These are phyloP conservation scores for Drosophila algonquin DNA, from an alignment of 2,888 invertebrate genomes.

Conservation along the genomic window DNA sequence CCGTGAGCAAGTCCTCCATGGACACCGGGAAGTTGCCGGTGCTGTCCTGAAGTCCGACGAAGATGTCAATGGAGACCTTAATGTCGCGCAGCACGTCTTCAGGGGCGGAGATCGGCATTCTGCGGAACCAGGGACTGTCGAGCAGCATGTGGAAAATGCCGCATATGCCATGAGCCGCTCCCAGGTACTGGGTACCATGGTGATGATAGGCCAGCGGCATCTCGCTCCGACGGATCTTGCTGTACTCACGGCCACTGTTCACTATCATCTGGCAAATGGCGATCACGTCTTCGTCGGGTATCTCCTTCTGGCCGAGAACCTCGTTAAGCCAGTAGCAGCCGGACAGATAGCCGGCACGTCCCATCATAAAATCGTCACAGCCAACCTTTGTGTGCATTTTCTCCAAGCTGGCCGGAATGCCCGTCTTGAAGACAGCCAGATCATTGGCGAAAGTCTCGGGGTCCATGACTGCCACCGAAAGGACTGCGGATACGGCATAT, in stretches of 20 bases:
- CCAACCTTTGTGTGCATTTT: conserved; percentile 87
- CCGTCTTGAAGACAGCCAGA: conserved; percentile 80
- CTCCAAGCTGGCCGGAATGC: conserved; percentile 85
- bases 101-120: conserved; percentile 69
- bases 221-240: conserved; percentile 85
- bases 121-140: conserved; percentile 85
- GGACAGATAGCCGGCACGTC: conserved; percentile 92
- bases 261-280: conserved; percentile 89
- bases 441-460: conserved; percentile 84
- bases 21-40: conserved; percentile 92
- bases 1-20: conserved; percentile 86
- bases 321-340: conserved; percentile 89
- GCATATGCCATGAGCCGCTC: conserved; percentile 88
- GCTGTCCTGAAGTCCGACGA: conserved; percentile 85
- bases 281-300: conserved; percentile 85
- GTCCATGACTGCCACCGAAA: conserved; percentile 85
- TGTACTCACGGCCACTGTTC: conserved; percentile 89
- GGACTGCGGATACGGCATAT: conserved; percentile 88
- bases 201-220: conserved; percentile 91
- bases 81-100: conserved; percentile 85
- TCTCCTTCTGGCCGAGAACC: conserved; percentile 76
- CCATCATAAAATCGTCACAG: conserved; percentile 93
- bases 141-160: conserved; percentile 88
- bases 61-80: conserved; percentile 88
- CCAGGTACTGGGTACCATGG: conserved; percentile 84